Percentiles rank a stretch among this genome's conserved stretches.
phyloP scores from a whole-genome alignment of 2,888 invertebrate species.

The Tinea trinotella region DNA sequence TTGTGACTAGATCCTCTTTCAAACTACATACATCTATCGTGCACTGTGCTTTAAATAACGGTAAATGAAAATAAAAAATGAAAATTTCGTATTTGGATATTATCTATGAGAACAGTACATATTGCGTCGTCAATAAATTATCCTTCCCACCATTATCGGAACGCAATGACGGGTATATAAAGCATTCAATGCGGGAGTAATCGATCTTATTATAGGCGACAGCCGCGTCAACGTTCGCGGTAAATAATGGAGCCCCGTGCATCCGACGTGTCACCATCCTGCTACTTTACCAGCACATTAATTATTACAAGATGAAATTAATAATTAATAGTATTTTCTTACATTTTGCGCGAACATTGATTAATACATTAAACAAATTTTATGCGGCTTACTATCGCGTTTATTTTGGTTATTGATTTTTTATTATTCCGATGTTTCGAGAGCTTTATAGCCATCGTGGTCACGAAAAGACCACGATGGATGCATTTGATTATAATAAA shows the following conservation, averaged over 20 bases:
- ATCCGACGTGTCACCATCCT: conserved; percentile 4
- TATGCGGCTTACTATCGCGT: not conserved
- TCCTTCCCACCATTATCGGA: not conserved
- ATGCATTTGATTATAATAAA: no score
- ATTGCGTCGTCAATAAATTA: conserved; percentile 4
- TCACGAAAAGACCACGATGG: no score
- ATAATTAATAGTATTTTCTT: not conserved
- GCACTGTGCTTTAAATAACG: no score
- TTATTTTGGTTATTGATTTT: no score
- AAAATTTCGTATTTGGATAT: no score
- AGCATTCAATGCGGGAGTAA: conserved; percentile 17
- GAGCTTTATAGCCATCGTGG: no score
- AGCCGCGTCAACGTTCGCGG: conserved; percentile 6
- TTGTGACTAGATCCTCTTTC: no score
- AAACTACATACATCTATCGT: no score
- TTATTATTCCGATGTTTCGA: no score
- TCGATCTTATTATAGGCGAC: conserved; percentile 17
- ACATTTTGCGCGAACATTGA: not conserved
- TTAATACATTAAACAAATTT: not conserved
- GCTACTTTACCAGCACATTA: not conserved
- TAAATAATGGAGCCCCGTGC: conserved; percentile 13
- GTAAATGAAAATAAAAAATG: no score
- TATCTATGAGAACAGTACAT: no score
- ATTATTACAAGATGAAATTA: no score
- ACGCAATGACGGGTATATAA: conserved; percentile 12